phyloP scores from a whole-genome alignment of 92 coral and sea anemone species.

The Epizoanthus illoricatus region DNA sequence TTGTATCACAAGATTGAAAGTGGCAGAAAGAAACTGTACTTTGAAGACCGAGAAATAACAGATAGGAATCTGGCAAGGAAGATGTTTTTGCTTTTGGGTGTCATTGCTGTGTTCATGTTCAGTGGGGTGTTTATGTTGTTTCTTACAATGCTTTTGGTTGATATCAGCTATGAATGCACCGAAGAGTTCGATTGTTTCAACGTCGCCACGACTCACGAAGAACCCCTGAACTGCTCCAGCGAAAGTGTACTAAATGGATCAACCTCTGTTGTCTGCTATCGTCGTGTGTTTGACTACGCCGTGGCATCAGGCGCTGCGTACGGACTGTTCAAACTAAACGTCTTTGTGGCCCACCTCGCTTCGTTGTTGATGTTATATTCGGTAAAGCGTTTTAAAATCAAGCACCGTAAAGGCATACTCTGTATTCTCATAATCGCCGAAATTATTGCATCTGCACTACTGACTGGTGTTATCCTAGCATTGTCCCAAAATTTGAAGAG shows the following conservation, averaged over 20 bases:
- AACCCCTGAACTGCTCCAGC: conserved; percentile 3
- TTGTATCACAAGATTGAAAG: neutral
- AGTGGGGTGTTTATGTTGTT: neutral
- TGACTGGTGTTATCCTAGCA: neutral
- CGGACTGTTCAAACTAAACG: neutral
- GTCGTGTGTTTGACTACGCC: neutral
- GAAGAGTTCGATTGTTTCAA: conserved; percentile 3
- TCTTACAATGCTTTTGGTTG: neutral
- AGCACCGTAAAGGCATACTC: neutral
- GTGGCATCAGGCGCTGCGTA: neutral
- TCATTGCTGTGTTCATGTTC: neutral
- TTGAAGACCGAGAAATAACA: neutral
- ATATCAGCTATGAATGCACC: neutral
- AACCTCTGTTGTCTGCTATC: neutral
- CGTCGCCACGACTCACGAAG: neutral
- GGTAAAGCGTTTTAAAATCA: neutral
- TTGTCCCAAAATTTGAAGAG: neutral
- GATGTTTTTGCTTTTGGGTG: neutral
- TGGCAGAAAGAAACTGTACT: neutral
- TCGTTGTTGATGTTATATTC: neutral
- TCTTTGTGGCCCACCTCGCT: neutral
- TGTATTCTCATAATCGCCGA: neutral
- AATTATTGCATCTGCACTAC: neutral
- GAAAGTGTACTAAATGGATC: neutral
- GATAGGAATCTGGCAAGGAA: neutral